Conservation (phyloP, 2,888 invertebrate species). For the Stenotaenia linearis region DNA sequence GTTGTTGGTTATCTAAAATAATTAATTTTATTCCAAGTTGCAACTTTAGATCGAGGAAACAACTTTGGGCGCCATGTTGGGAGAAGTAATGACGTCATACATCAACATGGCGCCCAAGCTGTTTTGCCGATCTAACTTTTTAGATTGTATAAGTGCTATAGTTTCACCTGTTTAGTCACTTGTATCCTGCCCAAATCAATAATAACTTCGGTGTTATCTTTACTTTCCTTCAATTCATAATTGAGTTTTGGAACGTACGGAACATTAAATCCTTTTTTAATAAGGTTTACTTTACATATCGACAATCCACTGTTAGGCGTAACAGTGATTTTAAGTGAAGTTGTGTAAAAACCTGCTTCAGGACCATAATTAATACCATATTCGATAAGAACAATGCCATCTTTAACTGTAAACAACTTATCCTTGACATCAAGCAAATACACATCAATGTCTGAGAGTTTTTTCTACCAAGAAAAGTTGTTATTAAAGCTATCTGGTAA, state of each 20-base stretch:
- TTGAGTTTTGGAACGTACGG: neutral
- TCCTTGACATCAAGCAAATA: neutral
- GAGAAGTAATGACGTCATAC: no score
- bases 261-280: neutral
- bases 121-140: no score
- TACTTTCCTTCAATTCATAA: neutral
- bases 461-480: no score
- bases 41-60: neutral
- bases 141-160: neutral
- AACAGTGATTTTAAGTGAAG: neutral
- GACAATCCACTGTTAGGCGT: neutral
- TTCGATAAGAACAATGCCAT: neutral
- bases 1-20: neutral
- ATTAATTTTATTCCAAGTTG: neutral
- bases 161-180: neutral
- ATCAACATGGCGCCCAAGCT: no score
- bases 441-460: neutral
- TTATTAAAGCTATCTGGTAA: no score
- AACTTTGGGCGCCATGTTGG: no score
- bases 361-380: neutral
- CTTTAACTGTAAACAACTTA: neutral
- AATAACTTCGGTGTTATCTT: neutral
- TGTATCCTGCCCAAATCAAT: conserved; percentile 17
- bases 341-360: neutral
- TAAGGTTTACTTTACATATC: neutral